Evolutionary conservation across 2,797 vertebrate species (phyloP).

Genomic region (Uromys caudimaculatus): DNA sequence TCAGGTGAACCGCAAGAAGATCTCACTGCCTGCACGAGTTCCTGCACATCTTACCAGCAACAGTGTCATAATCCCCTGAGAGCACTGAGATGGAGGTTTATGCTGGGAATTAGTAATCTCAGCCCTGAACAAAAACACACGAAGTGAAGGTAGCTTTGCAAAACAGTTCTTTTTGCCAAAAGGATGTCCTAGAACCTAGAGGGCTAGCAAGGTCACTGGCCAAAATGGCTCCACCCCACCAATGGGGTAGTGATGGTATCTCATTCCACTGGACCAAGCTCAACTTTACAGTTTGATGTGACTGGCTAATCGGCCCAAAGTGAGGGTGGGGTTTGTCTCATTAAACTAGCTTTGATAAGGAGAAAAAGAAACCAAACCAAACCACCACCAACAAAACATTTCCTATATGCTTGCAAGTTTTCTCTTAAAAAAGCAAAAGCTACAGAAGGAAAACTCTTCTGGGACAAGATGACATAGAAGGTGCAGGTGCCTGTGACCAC

Average conservation of each 20-base stretch:
- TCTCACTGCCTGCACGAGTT: accelerated
- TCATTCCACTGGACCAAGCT: not conserved
- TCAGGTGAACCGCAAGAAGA: not conserved
- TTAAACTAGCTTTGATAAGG: not conserved
- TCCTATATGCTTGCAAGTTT: not conserved
- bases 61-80: not conserved
- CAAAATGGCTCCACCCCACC: not conserved
- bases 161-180: not conserved
- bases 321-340: not conserved
- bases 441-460: not conserved
- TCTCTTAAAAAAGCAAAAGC: not conserved
- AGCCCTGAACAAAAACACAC: not conserved
- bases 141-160: not conserved
- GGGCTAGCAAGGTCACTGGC: no score
- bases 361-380: not conserved
- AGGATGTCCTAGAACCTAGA: not conserved
- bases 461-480: no score
- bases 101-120: not conserved
- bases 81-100: not conserved
- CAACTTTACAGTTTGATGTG: not conserved
- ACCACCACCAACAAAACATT: no score
- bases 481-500: not conserved
- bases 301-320: not conserved
- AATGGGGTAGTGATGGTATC: no score
- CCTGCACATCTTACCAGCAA: not conserved